Percentiles rank a stretch among this genome's conserved stretches.
Conservation (phyloP, 2,113 vertebrate genomes). For the Trochalopteron elliotii region DNA sequence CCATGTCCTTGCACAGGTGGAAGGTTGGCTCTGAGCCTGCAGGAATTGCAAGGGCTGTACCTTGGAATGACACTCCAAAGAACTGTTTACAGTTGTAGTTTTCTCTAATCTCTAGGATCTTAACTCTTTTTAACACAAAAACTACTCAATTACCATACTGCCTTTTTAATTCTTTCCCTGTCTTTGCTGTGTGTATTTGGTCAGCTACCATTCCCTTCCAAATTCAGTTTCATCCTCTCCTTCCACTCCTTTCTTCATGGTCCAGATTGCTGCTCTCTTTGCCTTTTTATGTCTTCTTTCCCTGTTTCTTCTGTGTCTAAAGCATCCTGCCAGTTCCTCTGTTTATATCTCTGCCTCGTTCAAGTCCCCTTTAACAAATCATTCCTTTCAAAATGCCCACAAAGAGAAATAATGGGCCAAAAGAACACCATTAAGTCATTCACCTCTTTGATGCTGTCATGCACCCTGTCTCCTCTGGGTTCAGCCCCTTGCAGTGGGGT, state of each 20-base stretch:
- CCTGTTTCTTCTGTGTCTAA: neutral
- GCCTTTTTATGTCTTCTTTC: neutral
- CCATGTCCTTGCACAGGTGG: neutral
- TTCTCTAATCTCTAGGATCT: neutral
- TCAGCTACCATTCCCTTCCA: neutral
- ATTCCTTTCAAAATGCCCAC: neutral
- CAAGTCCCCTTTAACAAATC: neutral
- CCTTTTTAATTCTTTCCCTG: neutral
- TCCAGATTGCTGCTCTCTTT: neutral
- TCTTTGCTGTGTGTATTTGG: neutral
- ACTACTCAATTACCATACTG: neutral
- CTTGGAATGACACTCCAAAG: neutral
- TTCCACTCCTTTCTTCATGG: neutral
- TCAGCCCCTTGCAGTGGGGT: neutral
- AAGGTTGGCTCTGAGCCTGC: neutral
- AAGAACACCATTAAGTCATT: neutral
- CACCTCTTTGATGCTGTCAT: neutral
- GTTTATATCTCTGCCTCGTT: neutral
- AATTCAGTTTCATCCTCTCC: neutral
- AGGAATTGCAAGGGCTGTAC: neutral
- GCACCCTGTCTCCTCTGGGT: neutral
- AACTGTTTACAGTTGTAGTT: neutral
- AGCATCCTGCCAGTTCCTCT: neutral
- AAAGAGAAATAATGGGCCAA: neutral
- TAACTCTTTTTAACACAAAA: neutral